Evolutionary conservation across 2,888 invertebrate species (phyloP), one percentile per base, ranked within the genome.

Genomic region (Bhutanitis thaidina): DNA sequence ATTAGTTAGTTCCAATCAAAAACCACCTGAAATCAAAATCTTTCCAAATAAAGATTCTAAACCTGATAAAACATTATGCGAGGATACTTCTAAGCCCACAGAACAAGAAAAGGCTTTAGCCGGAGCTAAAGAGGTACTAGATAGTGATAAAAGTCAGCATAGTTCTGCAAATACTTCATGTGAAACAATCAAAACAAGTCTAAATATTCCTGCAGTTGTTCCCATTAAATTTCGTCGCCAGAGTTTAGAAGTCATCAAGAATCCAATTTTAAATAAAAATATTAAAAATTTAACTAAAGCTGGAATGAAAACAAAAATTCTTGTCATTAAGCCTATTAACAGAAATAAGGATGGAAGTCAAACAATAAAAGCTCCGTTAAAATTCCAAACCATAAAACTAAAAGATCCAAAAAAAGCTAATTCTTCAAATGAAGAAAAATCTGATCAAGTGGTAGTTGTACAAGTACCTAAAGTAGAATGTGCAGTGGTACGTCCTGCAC

Each of bases 351-450:
- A 83, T 59, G 77, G 79, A 2, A 59, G 61, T 14, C 64, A 71
- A 53, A 52, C 71, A 27, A 54, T 74, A 12, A 79, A 73, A 35
- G 58, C 71, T 1, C 69, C 85, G 15, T 60, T 87, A 10, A 86
- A 86, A 64, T 85, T 82, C 56, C 86, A 86, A 69, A 88, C 85
- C 92, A 73, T 97, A 93, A 90, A 97, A 96, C 81, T 98, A 93
- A 61, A 86, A 62, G 87, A 87, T 57, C 70, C 78, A n/a, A 77
- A 61, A 54, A 80, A 78, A 57, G 65, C 55, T 49, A 63, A 61
- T 49, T 58, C 66, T 30, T 55, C 64, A 7, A 74, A 59, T 58
- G 77, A 82, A 56, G 79, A 78, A 52, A 78, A 74, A 39, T 50
- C 71, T 46, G 85, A 87, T 60, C 82, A 85, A 72, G 77, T 85